These are phyloP conservation scores for Drosophila gunungcola DNA, from an alignment of 1,140 invertebrate genomes.

Conservation along the genomic window DNA sequence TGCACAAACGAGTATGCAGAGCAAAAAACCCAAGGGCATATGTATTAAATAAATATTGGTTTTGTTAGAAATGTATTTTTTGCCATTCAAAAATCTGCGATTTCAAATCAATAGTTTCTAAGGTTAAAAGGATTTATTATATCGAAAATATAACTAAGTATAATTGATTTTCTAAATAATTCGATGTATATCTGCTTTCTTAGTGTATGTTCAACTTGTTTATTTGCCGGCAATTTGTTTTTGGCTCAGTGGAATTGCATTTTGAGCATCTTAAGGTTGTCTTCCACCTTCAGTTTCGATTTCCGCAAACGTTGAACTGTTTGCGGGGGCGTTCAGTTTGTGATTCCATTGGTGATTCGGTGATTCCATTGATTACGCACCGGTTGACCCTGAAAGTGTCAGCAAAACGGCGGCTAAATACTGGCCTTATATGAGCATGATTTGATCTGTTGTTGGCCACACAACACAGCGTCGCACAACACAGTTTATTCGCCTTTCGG, in stretches of 20 bases:
- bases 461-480: constrained; percentile 6
- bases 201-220: constrained; percentile 41
- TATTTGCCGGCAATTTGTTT: constrained; percentile 59
- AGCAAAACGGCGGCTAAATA: constrained; percentile 31
- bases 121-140: not conserved
- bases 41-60: too few species aligned
- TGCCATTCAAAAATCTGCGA: too few species aligned
- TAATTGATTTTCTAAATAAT: not conserved
- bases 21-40: not conserved
- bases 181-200: not conserved
- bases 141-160: too few species aligned
- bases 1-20: constrained; percentile 9
- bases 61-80: not conserved
- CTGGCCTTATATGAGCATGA: constrained; percentile 73
- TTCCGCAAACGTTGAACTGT: constrained; percentile 55
- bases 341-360: constrained; percentile 12
- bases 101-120: too few species aligned
- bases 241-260: constrained; percentile 43
- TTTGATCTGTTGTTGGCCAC: constrained; percentile 43
- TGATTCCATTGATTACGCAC: constrained; percentile 41
- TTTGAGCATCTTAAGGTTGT: constrained; percentile 22
- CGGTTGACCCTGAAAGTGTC: constrained; percentile 74
- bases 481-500: constrained; percentile 38
- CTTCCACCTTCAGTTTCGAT: constrained; percentile 41
- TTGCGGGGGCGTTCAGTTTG: constrained; percentile 28